These are phyloP conservation scores for Nannobrachium achirus DNA, from an alignment of 2,113 vertebrate species.

Conservation along the genomic window DNA sequence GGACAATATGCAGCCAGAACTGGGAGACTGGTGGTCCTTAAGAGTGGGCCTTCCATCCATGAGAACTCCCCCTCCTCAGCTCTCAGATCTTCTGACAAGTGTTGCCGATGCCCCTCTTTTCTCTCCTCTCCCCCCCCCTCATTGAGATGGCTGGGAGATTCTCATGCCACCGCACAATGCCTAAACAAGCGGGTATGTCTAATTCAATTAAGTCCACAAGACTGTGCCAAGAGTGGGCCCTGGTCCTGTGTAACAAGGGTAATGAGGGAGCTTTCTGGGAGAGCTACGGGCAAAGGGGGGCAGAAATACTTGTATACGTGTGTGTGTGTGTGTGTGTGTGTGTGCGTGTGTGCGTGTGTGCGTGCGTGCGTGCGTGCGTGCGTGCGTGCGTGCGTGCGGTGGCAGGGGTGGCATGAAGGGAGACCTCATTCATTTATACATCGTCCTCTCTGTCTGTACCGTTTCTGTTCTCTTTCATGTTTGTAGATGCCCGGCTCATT, in stretches of 20 bases:
- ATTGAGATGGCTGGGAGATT: slow-evolving; percentile 73
- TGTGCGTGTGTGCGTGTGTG: slow-evolving; percentile 10
- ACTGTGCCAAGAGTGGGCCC: slow-evolving; percentile 80
- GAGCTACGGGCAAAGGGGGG: slow-evolving; percentile 49
- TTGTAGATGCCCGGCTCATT: slow-evolving; percentile 61
- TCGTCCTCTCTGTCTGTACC: slow-evolving; percentile 55
- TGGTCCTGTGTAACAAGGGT: slow-evolving; percentile 76
- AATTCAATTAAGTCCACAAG: slow-evolving; percentile 84
- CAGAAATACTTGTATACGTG: slow-evolving; percentile 23
- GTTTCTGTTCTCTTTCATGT: slow-evolving; percentile 67
- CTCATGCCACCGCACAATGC: slow-evolving; percentile 81
- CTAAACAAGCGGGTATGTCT: slow-evolving; percentile 85
- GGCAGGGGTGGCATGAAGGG: slow-evolving; percentile 27
- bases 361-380: slow-evolving; percentile 8
- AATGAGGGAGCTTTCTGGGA: slow-evolving; percentile 72
- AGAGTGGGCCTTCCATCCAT: slow-evolving; percentile 41
- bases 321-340: slow-evolving; percentile 14
- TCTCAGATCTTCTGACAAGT: slow-evolving; percentile 80
- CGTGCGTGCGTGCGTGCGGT: slow-evolving; percentile 11
- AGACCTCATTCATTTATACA: slow-evolving; percentile 67
- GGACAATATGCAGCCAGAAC: slow-evolving; percentile 13
- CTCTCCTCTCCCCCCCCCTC: slow-evolving; percentile 60
- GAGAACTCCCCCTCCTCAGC: slow-evolving; percentile 30
- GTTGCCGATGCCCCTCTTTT: slow-evolving; percentile 66
- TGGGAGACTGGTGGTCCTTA: slow-evolving; percentile 48